Evolutionary conservation across 1,140 invertebrate genomes (phyloP).

Genomic region (Zaprionus inermis): DNA sequence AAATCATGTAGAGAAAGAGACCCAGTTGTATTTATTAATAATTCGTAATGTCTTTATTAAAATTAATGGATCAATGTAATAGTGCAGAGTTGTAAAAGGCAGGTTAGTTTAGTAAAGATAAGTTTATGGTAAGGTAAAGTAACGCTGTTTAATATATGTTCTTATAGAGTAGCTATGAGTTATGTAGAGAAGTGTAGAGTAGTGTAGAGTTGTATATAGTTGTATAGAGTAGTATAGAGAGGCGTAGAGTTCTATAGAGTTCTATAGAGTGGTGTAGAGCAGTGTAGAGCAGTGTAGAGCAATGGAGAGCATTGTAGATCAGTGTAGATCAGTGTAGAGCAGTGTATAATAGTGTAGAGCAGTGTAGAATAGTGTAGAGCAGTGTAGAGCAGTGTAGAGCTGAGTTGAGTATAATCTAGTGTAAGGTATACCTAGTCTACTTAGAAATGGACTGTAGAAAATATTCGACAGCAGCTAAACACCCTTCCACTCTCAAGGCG

Average conservation of each 20-base stretch:
- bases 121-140: neutral
- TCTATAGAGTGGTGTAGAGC: neutral
- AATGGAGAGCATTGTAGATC: neutral
- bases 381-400: neutral
- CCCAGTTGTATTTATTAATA: neutral
- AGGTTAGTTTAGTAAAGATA: neutral
- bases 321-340: neutral
- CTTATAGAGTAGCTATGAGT: neutral
- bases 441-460: neutral
- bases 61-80: neutral
- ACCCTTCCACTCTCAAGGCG: neutral
- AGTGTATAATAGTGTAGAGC: neutral
- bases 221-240: neutral
- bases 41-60: neutral
- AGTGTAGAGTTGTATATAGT: neutral
- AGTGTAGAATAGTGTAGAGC: neutral
- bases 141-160: too few species aligned
- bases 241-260: neutral
- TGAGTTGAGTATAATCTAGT: too few species aligned
- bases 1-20: neutral
- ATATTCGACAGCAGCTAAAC: neutral
- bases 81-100: neutral
- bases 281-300: neutral
- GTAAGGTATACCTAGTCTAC: too few species aligned
- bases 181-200: neutral